phyloP scores from a whole-genome alignment of 2,113 vertebrate genomes.

The Pelusios castaneus region DNA sequence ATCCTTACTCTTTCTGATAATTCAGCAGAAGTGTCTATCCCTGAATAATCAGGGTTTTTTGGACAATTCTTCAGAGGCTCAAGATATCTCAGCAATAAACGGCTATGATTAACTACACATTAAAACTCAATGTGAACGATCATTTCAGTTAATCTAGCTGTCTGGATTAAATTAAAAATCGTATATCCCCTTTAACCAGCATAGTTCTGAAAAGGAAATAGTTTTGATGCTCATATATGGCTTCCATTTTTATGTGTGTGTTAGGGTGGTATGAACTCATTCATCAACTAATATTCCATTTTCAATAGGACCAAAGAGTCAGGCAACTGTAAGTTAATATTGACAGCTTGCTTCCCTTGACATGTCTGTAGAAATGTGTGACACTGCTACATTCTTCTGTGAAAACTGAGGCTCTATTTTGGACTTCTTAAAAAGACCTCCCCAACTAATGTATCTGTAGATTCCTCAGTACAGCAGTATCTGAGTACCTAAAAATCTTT shows the following conservation, averaged over 20 bases:
- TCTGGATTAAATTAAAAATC: not conserved
- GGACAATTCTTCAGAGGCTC: not conserved
- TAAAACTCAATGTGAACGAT: not conserved
- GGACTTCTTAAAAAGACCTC: not conserved
- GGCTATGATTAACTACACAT: not conserved
- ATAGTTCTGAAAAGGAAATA: not conserved
- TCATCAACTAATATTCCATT: not conserved
- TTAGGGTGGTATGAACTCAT: not conserved
- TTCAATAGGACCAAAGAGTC: not conserved
- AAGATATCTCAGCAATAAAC: not conserved
- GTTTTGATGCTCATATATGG: not conserved
- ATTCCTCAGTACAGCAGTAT: not conserved
- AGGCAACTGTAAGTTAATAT: not conserved
- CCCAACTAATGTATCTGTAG: not conserved
- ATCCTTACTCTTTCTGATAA: not conserved
- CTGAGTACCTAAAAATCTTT: not conserved
- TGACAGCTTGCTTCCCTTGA: not conserved
- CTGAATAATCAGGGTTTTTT: not conserved
- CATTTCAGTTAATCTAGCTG: not conserved
- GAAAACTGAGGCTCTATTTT: not conserved
- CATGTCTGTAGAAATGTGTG: not conserved
- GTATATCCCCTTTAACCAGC: not conserved
- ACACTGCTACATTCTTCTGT: not conserved
- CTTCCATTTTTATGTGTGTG: not conserved
- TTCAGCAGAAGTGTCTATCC: fast-evolving